Base-by-base conservation (phyloP, 2,888 invertebrate genomes). In the Cataglyphis albicans region DNA sequence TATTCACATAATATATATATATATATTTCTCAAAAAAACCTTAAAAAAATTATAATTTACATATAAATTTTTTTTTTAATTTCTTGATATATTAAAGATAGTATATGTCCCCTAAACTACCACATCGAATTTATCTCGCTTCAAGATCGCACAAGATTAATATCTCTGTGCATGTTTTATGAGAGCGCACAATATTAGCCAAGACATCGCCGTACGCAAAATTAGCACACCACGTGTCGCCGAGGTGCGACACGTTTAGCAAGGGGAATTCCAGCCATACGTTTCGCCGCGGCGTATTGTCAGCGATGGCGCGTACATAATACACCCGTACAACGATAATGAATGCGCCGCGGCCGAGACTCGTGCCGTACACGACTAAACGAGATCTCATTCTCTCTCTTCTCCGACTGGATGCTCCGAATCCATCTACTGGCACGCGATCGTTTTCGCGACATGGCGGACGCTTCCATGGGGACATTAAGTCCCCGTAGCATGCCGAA, bases 341-440 rank as follows among this genome's bases (percentile, higher is more conserved):
- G 90, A 90, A 89, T 88, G 87, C 85, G 73, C 76, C 83, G 74
- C 64, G 78, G 84, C 32, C 64, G 57, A 63, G 86, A 88, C 86
- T 84, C 74, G 86, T 83, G 78, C 67, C 55, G 73, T 32, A 57
- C 85, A 57, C 85, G 87, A 85, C 87, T 83, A 85, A 89, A 81
- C 87, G 85, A 87, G 88, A 84, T 81, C 81, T 41, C n/a, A 52
- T 38, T 21, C 21, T 75, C 63, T 15, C 44, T 82, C 88, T 82
- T 73, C 82, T 70, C 59, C 81, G 64, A 55, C 29, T 10, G 81
- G 67, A 83, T 72, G 78, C 61, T 74, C 80, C 61, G 82, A 82
- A 90, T 89, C 82, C 84, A 73, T 81, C 68, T 7, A 67, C 72
- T 68, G 86, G 85, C 88, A 89, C 89, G 90, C 90, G 89, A 88